Base-by-base conservation (phyloP, 2,113 vertebrate species). In the Nothocercus nigrocapillus region DNA sequence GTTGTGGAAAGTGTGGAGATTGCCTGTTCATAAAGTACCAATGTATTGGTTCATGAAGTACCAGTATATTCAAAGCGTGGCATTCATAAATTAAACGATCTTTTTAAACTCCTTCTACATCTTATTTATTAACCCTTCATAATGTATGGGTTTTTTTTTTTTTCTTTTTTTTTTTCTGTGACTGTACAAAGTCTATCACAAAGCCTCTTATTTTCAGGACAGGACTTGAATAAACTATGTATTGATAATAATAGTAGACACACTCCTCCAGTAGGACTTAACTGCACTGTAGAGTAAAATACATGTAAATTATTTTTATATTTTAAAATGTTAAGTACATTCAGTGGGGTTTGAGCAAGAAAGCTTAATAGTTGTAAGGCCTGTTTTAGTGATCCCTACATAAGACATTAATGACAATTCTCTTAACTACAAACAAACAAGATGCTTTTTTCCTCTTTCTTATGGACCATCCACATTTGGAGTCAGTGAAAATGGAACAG, bases 391-490 rank as follows among this genome's bases (percentile, higher is more conserved):
- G 53, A 69, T 66, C 42, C 25, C 53, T 80, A 11, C 51, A 32
- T 32, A 42, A 82, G 89, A 45, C 7, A 5, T 72, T 72, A 68
- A 63, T 88, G 21, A 34, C 90, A 51, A 27, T 62, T 90, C 21
- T 80, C 34, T 51, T 77, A 62, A 62, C 68, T 74, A 47, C 64
- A 73, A 54, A 67, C 18, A 82, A 90, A 30, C 19, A 80, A 68
- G 85, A 22, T 9, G 18, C 32, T 76, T 83, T 30, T 20, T 58
- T 80, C 40, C 27, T 63, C 27, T 59, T 85, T 64, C 18, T 67
- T 7, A 0, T 4, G 30, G 34, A 15, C 62, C 3, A 3, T 16
- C 36, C n/a, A 19, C 4, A 7, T 51, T 51, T 68, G 56, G n/a
- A 82, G 30, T 38, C 75, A 42, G 12, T 38, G 47, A 51, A 45